Percentiles rank a stretch among this genome's conserved stretches.
Evolutionary conservation across 2,113 vertebrate species (phyloP).

Genomic region (Loxodonta africana): DNA sequence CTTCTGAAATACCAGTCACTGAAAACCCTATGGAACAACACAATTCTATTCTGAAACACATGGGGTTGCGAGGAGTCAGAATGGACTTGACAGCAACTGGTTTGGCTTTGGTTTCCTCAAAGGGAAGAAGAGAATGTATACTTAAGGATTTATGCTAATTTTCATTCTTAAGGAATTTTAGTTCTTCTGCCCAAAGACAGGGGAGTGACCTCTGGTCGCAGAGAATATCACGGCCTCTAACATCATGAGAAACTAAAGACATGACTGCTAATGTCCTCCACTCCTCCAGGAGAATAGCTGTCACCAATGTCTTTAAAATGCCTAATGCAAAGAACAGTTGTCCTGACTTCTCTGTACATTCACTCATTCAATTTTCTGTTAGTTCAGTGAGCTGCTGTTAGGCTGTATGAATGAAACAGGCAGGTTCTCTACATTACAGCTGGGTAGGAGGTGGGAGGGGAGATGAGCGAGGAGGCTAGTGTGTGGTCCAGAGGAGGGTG

Average conservation of each 20-base stretch:
- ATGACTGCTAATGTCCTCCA: not conserved
- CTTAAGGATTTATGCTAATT: not conserved
- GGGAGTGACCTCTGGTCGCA: not conserved
- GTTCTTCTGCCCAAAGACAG: not conserved
- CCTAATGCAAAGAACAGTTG: not conserved
- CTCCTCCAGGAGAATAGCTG: not conserved
- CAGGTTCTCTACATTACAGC: not conserved
- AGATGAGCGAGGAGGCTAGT: accelerated
- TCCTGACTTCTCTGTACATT: not conserved
- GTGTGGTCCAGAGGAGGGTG: not conserved
- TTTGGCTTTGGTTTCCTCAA: not conserved
- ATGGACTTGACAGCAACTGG: not conserved
- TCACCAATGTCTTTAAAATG: not conserved
- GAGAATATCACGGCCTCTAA: not conserved
- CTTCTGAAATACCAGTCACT: not conserved
- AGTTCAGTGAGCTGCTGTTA: not conserved
- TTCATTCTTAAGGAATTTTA: slow-evolving; percentile 32
- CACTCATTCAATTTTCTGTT: not conserved
- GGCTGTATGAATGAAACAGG: not conserved
- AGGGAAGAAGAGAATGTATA: not conserved
- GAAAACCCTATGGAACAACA: not conserved
- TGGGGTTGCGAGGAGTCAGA: not conserved
- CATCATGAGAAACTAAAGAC: not conserved
- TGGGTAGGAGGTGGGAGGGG: not conserved
- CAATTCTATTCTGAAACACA: not conserved